Percentiles rank a stretch among this genome's conserved stretches.
Evolutionary conservation across 2,888 invertebrate genomes (phyloP).

Genomic region (Drosophila histrio): DNA sequence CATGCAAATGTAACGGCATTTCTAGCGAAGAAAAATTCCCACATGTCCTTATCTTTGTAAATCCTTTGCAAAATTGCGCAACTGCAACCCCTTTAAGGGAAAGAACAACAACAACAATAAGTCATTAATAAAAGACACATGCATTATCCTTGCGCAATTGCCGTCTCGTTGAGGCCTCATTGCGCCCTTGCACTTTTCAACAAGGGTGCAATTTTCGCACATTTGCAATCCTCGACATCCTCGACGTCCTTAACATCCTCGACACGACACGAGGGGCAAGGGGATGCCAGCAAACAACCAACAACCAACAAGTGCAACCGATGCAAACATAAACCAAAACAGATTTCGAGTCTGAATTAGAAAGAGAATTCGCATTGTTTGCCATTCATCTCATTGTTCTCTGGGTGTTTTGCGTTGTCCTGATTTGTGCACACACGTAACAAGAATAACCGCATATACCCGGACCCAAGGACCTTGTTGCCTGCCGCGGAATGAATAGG

Average conservation of each 20-base stretch:
- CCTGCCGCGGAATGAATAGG: constrained; percentile 10
- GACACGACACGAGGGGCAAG: constrained; percentile 2
- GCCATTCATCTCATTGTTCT: constrained; percentile 36
- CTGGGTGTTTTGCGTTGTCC: constrained; percentile 33
- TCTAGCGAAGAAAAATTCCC: constrained; percentile 43
- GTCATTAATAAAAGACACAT: constrained; percentile 50
- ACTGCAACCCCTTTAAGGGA: constrained; percentile 40
- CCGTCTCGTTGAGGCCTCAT: constrained; percentile 42
- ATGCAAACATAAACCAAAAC: constrained; percentile 14
- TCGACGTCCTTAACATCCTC: constrained; percentile 18
- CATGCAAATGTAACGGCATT: constrained; percentile 57
- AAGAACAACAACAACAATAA: constrained; percentile 21
- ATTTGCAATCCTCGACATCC: constrained; percentile 31
- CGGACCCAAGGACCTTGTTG: not conserved
- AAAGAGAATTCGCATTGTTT: constrained; percentile 38
- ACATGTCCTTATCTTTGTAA: constrained; percentile 9
- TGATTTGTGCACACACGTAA: constrained; percentile 42
- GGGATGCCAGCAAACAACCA: not conserved
- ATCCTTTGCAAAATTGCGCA: constrained; percentile 34
- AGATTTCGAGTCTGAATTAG: constrained; percentile 13
- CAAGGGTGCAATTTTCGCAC: constrained; percentile 58
- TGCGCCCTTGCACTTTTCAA: constrained; percentile 43
- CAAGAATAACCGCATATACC: constrained; percentile 21
- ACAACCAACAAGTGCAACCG: constrained; percentile 54
- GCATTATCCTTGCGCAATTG: constrained; percentile 64